Base-by-base conservation (phyloP, 2,888 invertebrate genomes). In the Rapana venosa region DNA sequence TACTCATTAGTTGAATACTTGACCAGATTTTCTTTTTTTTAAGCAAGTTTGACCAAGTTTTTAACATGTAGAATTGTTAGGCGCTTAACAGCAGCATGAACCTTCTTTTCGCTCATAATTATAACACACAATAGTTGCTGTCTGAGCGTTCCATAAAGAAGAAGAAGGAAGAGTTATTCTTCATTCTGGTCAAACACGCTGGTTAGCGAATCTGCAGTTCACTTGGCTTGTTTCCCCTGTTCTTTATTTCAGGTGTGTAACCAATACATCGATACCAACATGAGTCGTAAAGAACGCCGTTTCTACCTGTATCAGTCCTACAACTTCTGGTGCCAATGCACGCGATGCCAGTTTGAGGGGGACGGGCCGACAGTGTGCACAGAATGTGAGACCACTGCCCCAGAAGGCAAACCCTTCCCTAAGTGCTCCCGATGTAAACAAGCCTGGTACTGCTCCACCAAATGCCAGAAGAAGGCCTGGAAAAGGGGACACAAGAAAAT, bases 311-410 rank as follows among this genome's bases (percentile, higher is more conserved):
- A 93, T 90, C 92, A 93, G 87, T 94, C 94, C 13, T 95, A 94
- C 92, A 94, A 94, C 89, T 95, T 95, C 91, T 95, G 94, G 95
- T 95, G 95, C 87, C 92, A 93, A 58, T 95, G 95, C 86, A 91
- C 88, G 32, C 92, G 94, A 26, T 95, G 95, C 89, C 92, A 93
- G 88, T 94, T 93, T 87, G 95, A 95, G 90, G 95, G 95, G 0
- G 94, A 94, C 87, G 94, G 94, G 81, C 92, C 93, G 13, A 88
- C 91, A 0, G 88, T 88, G 0, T 95, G 95, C 89, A 94, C 94
- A 6, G 92, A 93, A 84, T 95, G 95, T 88, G 91, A 92, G 35
- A 93, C 91, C 61, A 91, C 90, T 11, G 92, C 94, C 2, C 56
- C 89, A 20, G 93, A 92, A 13, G 93, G 92, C 11, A 93, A 94